Conservation (phyloP, 2,888 invertebrate genomes). For the Bellardia bayeri region DNA sequence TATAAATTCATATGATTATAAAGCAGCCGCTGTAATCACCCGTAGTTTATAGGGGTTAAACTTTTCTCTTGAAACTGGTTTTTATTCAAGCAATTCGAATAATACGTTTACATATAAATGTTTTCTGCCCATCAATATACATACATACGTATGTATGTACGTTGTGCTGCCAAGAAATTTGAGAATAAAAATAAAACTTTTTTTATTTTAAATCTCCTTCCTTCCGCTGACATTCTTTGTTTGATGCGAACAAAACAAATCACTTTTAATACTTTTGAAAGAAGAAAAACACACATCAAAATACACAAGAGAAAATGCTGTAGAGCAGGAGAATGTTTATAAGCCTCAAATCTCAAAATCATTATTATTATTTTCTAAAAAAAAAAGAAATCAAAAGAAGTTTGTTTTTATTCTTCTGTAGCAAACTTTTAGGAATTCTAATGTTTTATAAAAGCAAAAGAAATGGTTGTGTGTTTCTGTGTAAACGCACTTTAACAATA, state of each 20-base stretch:
- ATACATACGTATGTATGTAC: not conserved
- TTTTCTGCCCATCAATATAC: slow-evolving; percentile 29
- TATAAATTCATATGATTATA: slow-evolving; percentile 27
- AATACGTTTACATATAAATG: slow-evolving; percentile 14
- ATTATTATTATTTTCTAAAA: slow-evolving; percentile 2
- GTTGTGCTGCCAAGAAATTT: slow-evolving; percentile 50
- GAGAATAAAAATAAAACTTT: slow-evolving; percentile 22
- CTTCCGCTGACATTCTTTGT: slow-evolving; percentile 55
- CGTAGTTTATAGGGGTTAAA: slow-evolving; percentile 59
- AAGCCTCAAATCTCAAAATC: slow-evolving; percentile 7
- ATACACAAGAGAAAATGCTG: not conserved
- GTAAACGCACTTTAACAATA: slow-evolving; percentile 11
- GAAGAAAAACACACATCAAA: not conserved
- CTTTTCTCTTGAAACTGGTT: slow-evolving; percentile 12
- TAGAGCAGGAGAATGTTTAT: slow-evolving; percentile 13
- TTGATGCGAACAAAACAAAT: slow-evolving; percentile 65
- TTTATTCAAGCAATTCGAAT: slow-evolving; percentile 35
- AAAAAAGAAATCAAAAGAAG: slow-evolving; percentile 1
- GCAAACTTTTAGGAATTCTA: not conserved
- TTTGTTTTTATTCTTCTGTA: not conserved
- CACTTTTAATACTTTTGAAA: slow-evolving; percentile 57
- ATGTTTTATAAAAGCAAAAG: not conserved
- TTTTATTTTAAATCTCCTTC: slow-evolving; percentile 43
- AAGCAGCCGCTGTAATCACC: slow-evolving; percentile 34
- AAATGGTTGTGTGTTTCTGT: not conserved